Evolutionary conservation across 2,888 invertebrate genomes (phyloP), one percentile per base, ranked within the genome.

Genomic region (Leucoma salicis): DNA sequence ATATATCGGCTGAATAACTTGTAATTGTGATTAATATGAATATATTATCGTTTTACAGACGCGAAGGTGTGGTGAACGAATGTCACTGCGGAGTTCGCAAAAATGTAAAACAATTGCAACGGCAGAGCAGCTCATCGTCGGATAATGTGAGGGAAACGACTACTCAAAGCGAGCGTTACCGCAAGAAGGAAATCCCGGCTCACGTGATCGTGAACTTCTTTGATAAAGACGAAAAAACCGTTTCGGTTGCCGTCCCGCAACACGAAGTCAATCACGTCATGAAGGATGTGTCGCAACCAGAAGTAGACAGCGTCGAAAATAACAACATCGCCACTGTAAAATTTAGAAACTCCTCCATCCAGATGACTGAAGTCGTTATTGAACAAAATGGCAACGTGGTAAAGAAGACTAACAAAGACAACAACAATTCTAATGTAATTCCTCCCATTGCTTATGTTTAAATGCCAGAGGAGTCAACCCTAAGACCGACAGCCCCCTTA

Each of bases 11-110:
- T n/a, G n/a, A n/a, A n/a, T n/a, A n/a, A n/a, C n/a, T n/a, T n/a
- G n/a, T n/a, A n/a, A n/a, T n/a, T n/a, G n/a, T n/a, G n/a, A n/a
- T n/a, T n/a, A n/a, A n/a, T n/a, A n/a, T n/a, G n/a, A n/a, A n/a
- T n/a, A n/a, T n/a, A n/a, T 27, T 31, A 31, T 8, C 21, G 18
- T 15, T 29, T 59, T 58, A 7, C 66, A 79, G 78, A n/a, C 73
- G 77, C 15, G 78, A 78, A 36, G 59, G 70, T 14, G 77, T 78
- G 0, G 42, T 87, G 4, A 74, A 71, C 12, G 52, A 60, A 0
- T 90, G 89, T 65, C 80, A 77, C 0, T 89, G 89, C 53, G 74
- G 79, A 0, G 37, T 71, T 3, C 75, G 78, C 16, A 76, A 73
- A 35, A 66, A 51, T 12, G 40, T 78, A 1, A 74, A 74, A 14